Percentiles rank a stretch among this genome's conserved stretches.
phyloP scores from a whole-genome alignment of 2,113 vertebrate species.

The Stomatorhinus ivindoensis region DNA sequence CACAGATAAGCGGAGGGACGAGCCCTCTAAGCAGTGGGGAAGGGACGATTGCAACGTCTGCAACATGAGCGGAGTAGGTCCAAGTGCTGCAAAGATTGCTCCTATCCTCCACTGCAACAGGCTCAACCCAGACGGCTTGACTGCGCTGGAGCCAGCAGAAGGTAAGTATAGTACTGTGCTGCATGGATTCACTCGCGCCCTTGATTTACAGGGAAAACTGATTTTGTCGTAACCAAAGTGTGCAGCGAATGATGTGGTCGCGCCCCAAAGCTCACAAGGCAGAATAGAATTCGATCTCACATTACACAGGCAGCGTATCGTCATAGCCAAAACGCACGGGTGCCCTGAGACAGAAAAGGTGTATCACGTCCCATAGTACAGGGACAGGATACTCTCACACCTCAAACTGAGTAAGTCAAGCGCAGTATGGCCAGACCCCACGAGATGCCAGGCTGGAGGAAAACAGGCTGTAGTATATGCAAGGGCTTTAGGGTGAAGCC shows the following conservation, averaged over 20 bases:
- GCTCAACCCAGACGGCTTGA: neutral
- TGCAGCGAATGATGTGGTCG: neutral
- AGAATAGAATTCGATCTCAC: neutral
- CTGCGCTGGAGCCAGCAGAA: constrained; percentile 6
- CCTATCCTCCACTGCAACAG: neutral
- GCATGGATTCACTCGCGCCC: neutral
- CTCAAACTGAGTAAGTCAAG: neutral
- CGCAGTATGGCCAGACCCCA: neutral
- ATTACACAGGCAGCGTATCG: neutral
- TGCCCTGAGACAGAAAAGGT: neutral
- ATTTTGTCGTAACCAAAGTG: neutral
- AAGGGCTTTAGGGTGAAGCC: too few species aligned
- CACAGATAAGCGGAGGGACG: neutral
- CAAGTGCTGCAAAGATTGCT: neutral
- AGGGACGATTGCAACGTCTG: neutral
- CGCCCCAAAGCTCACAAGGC: neutral
- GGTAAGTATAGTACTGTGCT: neutral
- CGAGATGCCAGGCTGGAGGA: neutral
- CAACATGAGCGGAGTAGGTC: neutral
- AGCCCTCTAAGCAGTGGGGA: neutral
- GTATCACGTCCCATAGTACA: neutral
- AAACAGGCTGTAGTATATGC: neutral
- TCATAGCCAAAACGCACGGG: neutral
- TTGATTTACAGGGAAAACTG: neutral
- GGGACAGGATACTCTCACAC: neutral